A percentile compares a stretch with the other conserved stretches of the same genome.
phyloP scores from a whole-genome alignment of 2,888 invertebrate species.

The Latheticus oryzae region DNA sequence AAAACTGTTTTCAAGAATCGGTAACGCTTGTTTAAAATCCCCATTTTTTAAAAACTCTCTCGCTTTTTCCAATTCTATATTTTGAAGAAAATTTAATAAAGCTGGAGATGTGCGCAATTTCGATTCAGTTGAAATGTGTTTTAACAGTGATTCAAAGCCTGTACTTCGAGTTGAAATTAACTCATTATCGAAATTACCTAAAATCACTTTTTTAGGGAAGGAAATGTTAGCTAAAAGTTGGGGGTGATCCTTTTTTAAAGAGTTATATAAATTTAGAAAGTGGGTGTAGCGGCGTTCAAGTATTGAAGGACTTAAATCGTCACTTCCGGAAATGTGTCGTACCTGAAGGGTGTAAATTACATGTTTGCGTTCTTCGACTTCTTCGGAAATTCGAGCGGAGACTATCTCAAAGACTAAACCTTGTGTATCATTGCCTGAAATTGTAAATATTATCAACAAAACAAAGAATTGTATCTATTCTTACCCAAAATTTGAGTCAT shows the following conservation, averaged over 20 bases:
- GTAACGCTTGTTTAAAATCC: conserved; percentile 72
- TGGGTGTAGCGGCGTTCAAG: conserved; percentile 80
- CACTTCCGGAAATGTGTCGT: conserved; percentile 69
- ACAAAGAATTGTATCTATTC: too few relatives aligned
- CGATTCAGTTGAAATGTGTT: conserved; percentile 69
- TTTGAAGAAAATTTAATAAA: conserved; percentile 74
- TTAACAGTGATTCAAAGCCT: conserved; percentile 74
- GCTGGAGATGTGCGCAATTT: conserved; percentile 70
- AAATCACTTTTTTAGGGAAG: conserved; percentile 75
- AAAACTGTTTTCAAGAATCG: conserved; percentile 76
- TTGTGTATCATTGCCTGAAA: conserved; percentile 54
- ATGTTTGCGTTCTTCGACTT: conserved; percentile 74
- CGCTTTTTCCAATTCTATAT: conserved; percentile 73
- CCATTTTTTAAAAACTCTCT: conserved; percentile 71
- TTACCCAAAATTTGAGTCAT: conserved; percentile 41
- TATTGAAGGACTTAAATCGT: conserved; percentile 71
- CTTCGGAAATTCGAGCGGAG: conserved; percentile 73
- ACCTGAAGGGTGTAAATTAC: conserved; percentile 78
- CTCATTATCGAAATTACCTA: conserved; percentile 77
- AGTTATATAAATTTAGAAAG: conserved; percentile 74
- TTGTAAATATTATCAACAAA: conserved; percentile 1
- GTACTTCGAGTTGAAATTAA: conserved; percentile 74
- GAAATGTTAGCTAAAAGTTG: conserved; percentile 67
- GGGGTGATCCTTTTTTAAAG: conserved; percentile 72
- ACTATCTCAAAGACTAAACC: conserved; percentile 75